phyloP scores from a whole-genome alignment of 1,140 invertebrate species.

The Dendrolimus punctatus region DNA sequence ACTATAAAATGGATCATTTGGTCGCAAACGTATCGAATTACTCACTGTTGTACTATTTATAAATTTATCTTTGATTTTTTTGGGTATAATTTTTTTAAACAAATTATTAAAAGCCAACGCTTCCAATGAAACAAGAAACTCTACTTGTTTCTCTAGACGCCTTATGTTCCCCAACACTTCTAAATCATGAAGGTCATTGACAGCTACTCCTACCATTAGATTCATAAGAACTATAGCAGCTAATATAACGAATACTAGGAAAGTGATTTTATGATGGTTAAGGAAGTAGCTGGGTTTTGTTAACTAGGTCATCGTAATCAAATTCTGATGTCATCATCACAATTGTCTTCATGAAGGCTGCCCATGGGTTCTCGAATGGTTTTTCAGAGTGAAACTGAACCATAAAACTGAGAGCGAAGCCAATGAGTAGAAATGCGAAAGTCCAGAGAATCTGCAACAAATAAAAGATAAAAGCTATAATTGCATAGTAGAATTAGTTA shows the following conservation, averaged over 20 bases:
- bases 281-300: constrained; percentile 42
- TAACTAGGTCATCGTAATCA: constrained; percentile 61
- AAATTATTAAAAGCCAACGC: constrained; percentile 49
- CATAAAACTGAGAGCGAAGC: constrained; percentile 72
- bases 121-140: constrained; percentile 58
- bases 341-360: constrained; percentile 69
- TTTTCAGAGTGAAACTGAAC: constrained; percentile 62
- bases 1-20: constrained; percentile 6
- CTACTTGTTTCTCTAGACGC: constrained; percentile 59
- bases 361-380: constrained; percentile 62
- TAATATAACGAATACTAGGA: constrained; percentile 74
- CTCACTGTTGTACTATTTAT: background rate
- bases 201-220: constrained; percentile 75
- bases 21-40: background rate
- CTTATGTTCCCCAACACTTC: constrained; percentile 69
- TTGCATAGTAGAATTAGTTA: too few relatives aligned
- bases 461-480: too few relatives aligned
- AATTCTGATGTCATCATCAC: constrained; percentile 75
- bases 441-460: constrained; percentile 63
- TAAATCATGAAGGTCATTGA: constrained; percentile 75
- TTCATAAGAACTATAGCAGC: constrained; percentile 78
- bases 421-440: constrained; percentile 67
- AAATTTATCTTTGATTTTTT: background rate
- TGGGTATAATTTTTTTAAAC: constrained; percentile 18
- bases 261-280: constrained; percentile 69